These are phyloP conservation scores for Sceloporus tristichus DNA, from an alignment of 2,113 vertebrate species.

Conservation along the genomic window DNA sequence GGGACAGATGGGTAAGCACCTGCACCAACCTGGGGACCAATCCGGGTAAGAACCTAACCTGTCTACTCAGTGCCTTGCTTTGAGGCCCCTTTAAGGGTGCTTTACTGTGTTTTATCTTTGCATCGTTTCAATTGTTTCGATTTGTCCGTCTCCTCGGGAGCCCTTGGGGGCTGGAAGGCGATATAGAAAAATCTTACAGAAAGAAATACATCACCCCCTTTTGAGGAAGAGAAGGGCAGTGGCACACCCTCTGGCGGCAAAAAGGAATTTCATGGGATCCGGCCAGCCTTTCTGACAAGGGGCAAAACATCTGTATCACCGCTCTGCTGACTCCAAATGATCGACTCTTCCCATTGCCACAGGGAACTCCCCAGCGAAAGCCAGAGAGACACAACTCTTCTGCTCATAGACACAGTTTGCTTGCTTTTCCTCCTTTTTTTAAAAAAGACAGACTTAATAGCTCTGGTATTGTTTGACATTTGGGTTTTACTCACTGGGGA, in stretches of 20 bases:
- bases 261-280: neutral
- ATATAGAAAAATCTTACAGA: no score
- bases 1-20: no score
- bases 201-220: no score
- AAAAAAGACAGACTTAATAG: neutral
- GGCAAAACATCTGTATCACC: no score
- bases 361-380: slow-evolving; percentile 32
- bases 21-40: no score
- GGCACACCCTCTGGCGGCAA: neutral
- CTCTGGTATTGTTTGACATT: slow-evolving; percentile 68
- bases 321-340: neutral
- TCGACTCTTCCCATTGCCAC: neutral
- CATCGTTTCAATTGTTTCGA: no score
- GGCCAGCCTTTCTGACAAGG: neutral
- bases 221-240: neutral
- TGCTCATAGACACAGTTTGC: fast-evolving
- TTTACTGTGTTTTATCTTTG: no score
- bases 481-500: slow-evolving; percentile 66
- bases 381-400: fast-evolving
- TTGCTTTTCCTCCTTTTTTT: neutral
- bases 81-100: no score
- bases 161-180: no score
- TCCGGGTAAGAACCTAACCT: no score
- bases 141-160: no score
- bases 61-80: no score